Evolutionary conservation across 2,113 vertebrate genomes (phyloP).

Genomic region (Potamarius usumacintae): DNA sequence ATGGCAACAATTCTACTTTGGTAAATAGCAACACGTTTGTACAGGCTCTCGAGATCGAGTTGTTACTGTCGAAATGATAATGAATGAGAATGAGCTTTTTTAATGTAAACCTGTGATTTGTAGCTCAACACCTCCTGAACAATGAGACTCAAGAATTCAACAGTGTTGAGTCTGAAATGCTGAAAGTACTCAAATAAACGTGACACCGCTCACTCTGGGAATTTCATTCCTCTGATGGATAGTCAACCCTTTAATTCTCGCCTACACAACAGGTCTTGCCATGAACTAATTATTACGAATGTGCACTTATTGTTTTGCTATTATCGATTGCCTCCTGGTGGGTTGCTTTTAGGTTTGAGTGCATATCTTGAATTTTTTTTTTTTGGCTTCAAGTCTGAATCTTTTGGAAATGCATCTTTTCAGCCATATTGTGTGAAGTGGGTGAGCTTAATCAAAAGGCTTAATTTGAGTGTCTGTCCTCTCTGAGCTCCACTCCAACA

Average conservation of each 20-base stretch:
- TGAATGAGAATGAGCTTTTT: no score
- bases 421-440: background rate
- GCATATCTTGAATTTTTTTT: background rate
- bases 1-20: no score
- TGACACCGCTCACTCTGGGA: background rate
- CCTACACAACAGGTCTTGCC: slow-evolving; percentile 7
- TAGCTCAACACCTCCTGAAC: background rate
- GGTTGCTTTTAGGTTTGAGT: background rate
- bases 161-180: background rate
- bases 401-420: background rate
- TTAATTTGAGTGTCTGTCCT: background rate
- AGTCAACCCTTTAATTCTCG: background rate
- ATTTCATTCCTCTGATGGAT: background rate
- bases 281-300: slow-evolving; percentile 12
- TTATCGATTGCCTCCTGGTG: slow-evolving; percentile 5
- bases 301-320: background rate
- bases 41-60: no score
- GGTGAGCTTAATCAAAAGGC: background rate
- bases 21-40: no score
- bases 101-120: background rate
- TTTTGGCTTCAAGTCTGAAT: background rate
- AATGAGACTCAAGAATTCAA: background rate
- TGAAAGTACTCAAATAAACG: background rate
- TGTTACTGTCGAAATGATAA: no score
- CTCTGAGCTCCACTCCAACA: background rate